Conservation (phyloP, 1,140 invertebrate species). For the Aleiodes sp. region DNA sequence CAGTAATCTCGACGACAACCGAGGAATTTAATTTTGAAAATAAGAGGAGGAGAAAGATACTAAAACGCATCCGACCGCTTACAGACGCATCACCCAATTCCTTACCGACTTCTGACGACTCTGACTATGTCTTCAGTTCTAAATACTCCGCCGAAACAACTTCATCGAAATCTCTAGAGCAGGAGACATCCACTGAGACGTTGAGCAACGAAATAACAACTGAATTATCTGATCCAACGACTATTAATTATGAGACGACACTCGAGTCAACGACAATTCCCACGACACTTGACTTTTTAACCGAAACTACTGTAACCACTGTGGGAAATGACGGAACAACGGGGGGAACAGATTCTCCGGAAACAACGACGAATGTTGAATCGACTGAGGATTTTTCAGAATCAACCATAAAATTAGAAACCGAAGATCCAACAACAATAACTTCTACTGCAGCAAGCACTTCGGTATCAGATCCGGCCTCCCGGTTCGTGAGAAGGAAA, state of each 20-base stretch:
- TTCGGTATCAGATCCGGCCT: conserved; percentile 28
- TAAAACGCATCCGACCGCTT: conserved; percentile 2
- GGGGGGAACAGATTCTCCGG: background rate
- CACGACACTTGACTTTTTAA: background rate
- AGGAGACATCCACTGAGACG: background rate
- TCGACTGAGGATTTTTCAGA: no score
- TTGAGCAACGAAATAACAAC: background rate
- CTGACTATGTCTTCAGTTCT: background rate
- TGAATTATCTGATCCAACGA: background rate
- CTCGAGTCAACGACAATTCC: conserved; percentile 22
- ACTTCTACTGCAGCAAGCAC: conserved; percentile 23
- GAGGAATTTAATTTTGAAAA: background rate
- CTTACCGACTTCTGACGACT: background rate
- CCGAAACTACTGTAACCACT: background rate
- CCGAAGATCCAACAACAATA: conserved; percentile 22
- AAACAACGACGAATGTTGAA: background rate
- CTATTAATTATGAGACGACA: background rate
- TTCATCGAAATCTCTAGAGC: background rate
- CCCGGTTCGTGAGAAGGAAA: conserved; percentile 48
- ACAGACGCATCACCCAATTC: background rate
- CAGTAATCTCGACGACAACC: conserved; percentile 23
- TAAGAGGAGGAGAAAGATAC: conserved; percentile 19
- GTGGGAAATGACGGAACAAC: background rate
- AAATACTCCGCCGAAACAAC: background rate
- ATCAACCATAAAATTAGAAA: background rate